A percentile compares a stretch with the other conserved stretches of the same genome.
These are phyloP conservation scores for Agapornis canus DNA, from an alignment of 2,797 vertebrate genomes.

Conservation along the genomic window DNA sequence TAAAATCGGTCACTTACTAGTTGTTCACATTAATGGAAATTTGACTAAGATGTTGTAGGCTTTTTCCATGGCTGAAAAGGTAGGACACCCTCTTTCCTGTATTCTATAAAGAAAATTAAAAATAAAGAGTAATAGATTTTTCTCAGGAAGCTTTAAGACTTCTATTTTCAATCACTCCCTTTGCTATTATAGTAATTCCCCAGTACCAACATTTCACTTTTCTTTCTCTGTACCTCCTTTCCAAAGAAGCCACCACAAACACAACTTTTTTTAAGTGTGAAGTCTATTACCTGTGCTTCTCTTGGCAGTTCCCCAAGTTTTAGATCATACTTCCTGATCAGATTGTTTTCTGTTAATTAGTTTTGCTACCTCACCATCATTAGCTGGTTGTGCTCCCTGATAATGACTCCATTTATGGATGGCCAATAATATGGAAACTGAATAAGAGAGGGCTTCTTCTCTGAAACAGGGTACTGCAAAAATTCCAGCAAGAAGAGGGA, in stretches of 20 bases:
- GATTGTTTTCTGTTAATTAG: background rate
- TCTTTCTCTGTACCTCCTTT: background rate
- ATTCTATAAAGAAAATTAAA: background rate
- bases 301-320: background rate
- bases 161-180: background rate
- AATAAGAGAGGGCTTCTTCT: background rate
- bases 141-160: background rate
- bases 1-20: slow-evolving; percentile 26
- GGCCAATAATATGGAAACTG: background rate
- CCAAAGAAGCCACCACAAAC: background rate
- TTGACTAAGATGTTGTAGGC: background rate
- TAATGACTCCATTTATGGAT: background rate
- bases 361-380: background rate
- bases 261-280: background rate
- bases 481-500: background rate
- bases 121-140: background rate
- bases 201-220: background rate
- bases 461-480: background rate
- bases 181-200: background rate
- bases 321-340: background rate
- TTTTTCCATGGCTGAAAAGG: slow-evolving; percentile 18
- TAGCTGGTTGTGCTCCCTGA: background rate
- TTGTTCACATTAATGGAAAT: slow-evolving; percentile 26
- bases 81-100: background rate
- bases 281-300: background rate